A percentile compares a stretch with the other conserved stretches of the same genome.
phyloP scores from a whole-genome alignment of 2,113 vertebrate species.

The Nanger granti region DNA sequence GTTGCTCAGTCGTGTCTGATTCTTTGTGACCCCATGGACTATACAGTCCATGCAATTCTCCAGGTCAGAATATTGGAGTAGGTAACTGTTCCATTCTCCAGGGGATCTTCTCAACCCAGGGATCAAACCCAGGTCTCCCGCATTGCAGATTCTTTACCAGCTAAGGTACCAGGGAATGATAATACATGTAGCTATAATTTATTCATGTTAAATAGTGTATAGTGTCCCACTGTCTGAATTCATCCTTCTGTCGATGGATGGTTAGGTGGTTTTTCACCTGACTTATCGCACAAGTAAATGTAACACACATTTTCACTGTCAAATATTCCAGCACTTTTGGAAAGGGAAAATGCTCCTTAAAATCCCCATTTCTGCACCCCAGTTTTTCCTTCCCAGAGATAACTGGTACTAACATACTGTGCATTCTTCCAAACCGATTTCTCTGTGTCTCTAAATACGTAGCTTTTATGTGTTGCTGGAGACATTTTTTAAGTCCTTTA shows the following conservation, averaged over 20 bases:
- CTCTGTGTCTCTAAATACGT: background rate
- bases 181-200: background rate
- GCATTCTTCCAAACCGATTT: background rate
- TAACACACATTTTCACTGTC: background rate
- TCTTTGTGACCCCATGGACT: background rate
- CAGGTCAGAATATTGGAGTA: background rate
- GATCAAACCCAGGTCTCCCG: background rate
- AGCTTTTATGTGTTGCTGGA: background rate
- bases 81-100: background rate
- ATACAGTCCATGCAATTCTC: background rate
- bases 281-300: background rate
- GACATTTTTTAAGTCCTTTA: background rate
- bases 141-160: background rate
- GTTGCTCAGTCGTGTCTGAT: fast-evolving
- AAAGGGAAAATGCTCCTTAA: background rate
- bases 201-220: background rate
- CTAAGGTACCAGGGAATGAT: background rate
- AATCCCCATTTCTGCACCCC: background rate
- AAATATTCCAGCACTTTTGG: background rate
- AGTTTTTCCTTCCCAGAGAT: background rate
- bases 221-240: background rate
- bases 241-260: background rate
- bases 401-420: background rate
- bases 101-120: background rate
- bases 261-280: background rate